A percentile compares a stretch with the other conserved stretches of the same genome.
phyloP scores from a whole-genome alignment of 2,888 invertebrate species.

The Drosophila barbarae region DNA sequence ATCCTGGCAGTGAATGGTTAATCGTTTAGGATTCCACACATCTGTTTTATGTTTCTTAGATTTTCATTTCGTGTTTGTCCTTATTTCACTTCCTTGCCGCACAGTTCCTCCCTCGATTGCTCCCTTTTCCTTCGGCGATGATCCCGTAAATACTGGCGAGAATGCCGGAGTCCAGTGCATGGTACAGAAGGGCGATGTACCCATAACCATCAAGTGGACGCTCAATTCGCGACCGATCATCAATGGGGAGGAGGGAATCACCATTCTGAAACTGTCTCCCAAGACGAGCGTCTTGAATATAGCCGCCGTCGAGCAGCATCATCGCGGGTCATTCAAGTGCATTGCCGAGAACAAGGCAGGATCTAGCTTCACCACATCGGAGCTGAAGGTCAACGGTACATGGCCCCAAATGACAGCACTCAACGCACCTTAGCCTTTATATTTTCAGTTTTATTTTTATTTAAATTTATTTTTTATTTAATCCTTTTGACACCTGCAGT shows the following conservation, averaged over 20 bases:
- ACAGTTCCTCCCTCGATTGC: slow-evolving; percentile 84
- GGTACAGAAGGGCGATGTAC: slow-evolving; percentile 88
- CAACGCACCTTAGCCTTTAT: slow-evolving; percentile 15
- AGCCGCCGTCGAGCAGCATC: slow-evolving; percentile 84
- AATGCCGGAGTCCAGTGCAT: slow-evolving; percentile 86
- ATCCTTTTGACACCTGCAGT: slow-evolving; percentile 68
- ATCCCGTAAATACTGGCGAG: slow-evolving; percentile 85
- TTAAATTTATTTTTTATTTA: slow-evolving; percentile 34
- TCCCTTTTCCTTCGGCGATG: slow-evolving; percentile 86
- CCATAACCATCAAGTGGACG: slow-evolving; percentile 88
- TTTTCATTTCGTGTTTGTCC: slow-evolving; percentile 16
- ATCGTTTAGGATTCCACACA: not conserved
- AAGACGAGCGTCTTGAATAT: slow-evolving; percentile 85
- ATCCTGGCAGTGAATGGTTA: slow-evolving; percentile 83
- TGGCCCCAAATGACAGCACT: not conserved
- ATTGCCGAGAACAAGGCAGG: slow-evolving; percentile 86
- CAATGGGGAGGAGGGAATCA: slow-evolving; percentile 81
- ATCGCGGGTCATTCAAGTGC: slow-evolving; percentile 88
- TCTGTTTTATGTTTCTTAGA: slow-evolving; percentile 19
- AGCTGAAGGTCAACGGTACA: slow-evolving; percentile 87
- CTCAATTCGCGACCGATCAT: slow-evolving; percentile 80
- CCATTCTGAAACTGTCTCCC: slow-evolving; percentile 82
- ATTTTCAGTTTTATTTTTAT: slow-evolving; percentile 36
- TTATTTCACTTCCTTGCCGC: slow-evolving; percentile 11
- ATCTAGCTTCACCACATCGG: slow-evolving; percentile 84